Evolutionary conservation across 2,797 vertebrate species (phyloP), one percentile per base, ranked within the genome.

Genomic region (Xenopus petersii): DNA sequence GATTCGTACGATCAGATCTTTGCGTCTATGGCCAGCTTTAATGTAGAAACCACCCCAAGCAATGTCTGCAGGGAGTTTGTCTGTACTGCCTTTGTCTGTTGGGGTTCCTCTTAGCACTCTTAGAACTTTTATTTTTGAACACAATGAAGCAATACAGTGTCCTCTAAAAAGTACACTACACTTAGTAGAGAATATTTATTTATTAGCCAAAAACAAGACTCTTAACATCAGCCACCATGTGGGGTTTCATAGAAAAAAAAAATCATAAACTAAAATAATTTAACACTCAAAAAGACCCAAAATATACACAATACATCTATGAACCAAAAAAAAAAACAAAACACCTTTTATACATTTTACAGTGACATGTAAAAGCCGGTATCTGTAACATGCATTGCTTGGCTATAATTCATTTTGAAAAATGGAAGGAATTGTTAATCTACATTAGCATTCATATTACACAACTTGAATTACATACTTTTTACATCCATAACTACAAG

Each of bases 201-300:
- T 15, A 63, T 60, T 60, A 60, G 60, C 3, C 9, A 21, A 17
- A 10, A 60, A 24, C 17, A 60, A 26, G 24, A 60, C 17, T 60
- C 9, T 24, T 24, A 60, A 60, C 2, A 2, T 36, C 60, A 63
- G 60, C 24, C 12, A 24, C 24, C 60, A 24, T 63, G 17, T 17
- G 7, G 30, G 16, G 17, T 9, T 36, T 12, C 61, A 64, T 15
- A 15, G 15, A n/a, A 64, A 64, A 42, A 64, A 42, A 46, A 64
- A 63, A 9, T 60, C 58, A 60, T 17, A 60, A 33, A 63, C 60
- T 33, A 24, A 33, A 63, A 64, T 64, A 64, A 64, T 36, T 63
- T 61, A 63, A 63, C 24, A 63, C 12, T 36, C n/a, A 42, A 64
- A 26, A 47, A 7, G 26, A 46, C 62, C 36, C 62, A 64, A 64